These are phyloP conservation scores for Nasonia oneida DNA, from an alignment of 2,888 invertebrate species.

Conservation along the genomic window DNA sequence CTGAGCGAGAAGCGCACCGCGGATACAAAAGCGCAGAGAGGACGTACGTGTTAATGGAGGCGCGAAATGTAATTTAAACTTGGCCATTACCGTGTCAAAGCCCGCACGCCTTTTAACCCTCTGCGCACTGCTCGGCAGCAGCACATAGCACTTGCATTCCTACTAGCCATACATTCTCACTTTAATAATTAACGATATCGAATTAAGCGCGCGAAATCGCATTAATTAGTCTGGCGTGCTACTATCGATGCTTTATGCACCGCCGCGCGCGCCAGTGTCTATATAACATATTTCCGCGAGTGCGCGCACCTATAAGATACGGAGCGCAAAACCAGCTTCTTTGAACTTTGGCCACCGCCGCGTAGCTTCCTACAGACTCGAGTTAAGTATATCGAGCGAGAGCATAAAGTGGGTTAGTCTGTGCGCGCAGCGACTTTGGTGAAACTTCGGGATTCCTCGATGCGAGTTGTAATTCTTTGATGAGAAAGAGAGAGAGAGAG, in stretches of 20 bases:
- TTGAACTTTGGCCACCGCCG: conserved; percentile 26
- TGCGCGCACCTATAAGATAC: not conserved
- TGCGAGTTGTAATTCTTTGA: conserved; percentile 38
- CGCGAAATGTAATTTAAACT: conserved; percentile 63
- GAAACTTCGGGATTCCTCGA: conserved; percentile 24
- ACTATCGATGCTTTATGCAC: not conserved
- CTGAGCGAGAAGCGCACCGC: not conserved
- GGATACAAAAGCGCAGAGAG: not conserved
- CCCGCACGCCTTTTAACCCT: conserved; percentile 50
- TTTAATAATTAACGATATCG: conserved; percentile 51
- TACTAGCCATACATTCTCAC: conserved; percentile 6
- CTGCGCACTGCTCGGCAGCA: not conserved
- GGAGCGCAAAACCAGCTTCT: conserved; percentile 36
- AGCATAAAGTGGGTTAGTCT: conserved; percentile 46
- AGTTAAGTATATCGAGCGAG: conserved; percentile 27
- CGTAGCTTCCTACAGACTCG: not conserved
- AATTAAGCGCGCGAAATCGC: conserved; percentile 49
- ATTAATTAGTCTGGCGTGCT: not conserved
- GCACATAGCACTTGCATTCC: not conserved
- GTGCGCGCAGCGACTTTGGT: conserved; percentile 14
- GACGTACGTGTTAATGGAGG: conserved; percentile 60
- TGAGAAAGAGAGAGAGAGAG: not conserved
- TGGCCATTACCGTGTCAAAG: conserved; percentile 59
- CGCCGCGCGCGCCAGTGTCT: not conserved
- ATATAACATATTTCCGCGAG: not conserved